Evolutionary conservation across 1,140 invertebrate genomes (phyloP).

Genomic region (Holotrichia oblita): DNA sequence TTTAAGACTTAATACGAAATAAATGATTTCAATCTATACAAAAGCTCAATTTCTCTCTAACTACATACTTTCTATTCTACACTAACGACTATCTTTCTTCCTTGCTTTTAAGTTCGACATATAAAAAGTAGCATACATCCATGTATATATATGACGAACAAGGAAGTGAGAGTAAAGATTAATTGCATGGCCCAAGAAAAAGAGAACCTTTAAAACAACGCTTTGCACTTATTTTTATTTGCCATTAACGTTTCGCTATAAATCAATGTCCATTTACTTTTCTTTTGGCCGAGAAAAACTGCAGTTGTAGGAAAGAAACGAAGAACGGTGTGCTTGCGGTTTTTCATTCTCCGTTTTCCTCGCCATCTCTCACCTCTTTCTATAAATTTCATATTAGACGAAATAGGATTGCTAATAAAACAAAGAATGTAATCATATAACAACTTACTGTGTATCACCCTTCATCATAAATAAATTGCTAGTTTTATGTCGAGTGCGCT

Average conservation of each 20-base stretch:
- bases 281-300: conserved; percentile 36
- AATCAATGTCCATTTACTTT: conserved; percentile 54
- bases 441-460: background rate
- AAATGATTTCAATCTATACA: too few relatives aligned
- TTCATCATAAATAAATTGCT: conserved; percentile 21
- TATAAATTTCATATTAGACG: conserved; percentile 28
- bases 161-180: conserved; percentile 29
- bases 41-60: too few relatives aligned
- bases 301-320: conserved; percentile 23
- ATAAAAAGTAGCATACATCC: too few relatives aligned
- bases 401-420: background rate
- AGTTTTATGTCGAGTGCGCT: background rate
- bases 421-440: background rate
- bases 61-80: too few relatives aligned
- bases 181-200: conserved; percentile 43
- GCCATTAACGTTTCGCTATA: conserved; percentile 57
- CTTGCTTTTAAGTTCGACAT: too few relatives aligned
- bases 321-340: conserved; percentile 2
- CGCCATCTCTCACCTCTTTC: background rate
- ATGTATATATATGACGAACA: conserved; percentile 15
- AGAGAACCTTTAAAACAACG: conserved; percentile 52
- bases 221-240: conserved; percentile 60
- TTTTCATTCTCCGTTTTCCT: background rate
- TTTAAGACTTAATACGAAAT: too few relatives aligned
- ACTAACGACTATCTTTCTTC: too few relatives aligned